phyloP scores from a whole-genome alignment of 2,888 invertebrate genomes.

The Drosophila paranaensis region DNA sequence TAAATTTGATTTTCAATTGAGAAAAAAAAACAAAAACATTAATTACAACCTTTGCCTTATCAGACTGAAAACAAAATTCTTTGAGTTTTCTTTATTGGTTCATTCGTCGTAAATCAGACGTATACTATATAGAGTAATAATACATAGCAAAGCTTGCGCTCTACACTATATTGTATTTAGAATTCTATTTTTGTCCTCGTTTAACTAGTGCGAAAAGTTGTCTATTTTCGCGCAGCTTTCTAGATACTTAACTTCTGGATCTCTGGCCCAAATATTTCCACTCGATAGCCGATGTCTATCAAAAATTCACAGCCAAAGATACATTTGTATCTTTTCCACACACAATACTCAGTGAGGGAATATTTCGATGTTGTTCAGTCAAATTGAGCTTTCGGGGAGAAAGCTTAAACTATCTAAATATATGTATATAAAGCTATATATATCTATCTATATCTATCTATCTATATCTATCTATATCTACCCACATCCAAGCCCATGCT shows the following conservation, averaged over 20 bases:
- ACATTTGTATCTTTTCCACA: not conserved
- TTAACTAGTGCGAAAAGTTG: slow-evolving; percentile 2
- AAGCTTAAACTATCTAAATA: not conserved
- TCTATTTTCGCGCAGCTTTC: not conserved
- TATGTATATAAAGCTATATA: not conserved
- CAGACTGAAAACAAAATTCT: not conserved
- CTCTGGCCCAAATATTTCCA: not conserved
- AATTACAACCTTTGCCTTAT: slow-evolving; percentile 8
- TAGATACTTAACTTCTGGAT: not conserved
- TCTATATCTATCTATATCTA: not conserved
- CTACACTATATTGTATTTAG: not conserved
- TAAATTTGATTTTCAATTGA: slow-evolving; percentile 5
- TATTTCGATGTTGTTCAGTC: not conserved
- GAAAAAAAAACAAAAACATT: not conserved
- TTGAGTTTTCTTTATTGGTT: not conserved
- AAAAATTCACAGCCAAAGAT: not conserved
- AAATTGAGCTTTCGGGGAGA: not conserved
- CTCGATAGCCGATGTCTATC: not conserved
- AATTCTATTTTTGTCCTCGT: slow-evolving; percentile 8
- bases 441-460: not conserved
- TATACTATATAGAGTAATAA: not conserved
- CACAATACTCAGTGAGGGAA: not conserved
- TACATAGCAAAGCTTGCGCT: not conserved
- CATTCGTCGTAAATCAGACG: not conserved
- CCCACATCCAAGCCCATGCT: not conserved